Conservation (phyloP, 2,888 invertebrate genomes). For the Malthinus seriepunctatus region DNA sequence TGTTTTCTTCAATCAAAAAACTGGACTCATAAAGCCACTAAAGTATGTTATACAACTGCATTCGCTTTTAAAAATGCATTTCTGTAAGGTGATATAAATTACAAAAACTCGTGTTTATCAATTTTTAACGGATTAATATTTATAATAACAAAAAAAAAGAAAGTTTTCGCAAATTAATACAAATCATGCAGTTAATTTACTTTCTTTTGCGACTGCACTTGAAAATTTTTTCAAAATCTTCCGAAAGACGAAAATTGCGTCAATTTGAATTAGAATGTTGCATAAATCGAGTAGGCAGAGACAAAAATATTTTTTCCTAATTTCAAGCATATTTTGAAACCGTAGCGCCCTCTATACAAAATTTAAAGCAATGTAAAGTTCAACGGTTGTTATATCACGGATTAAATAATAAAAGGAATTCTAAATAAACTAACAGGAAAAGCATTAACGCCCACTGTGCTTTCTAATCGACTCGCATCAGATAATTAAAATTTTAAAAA, state of each 20-base stretch:
- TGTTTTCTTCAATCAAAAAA: conserved; percentile 40
- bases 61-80: conserved; percentile 25
- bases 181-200: too few species aligned
- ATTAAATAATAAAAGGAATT: background rate
- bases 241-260: too few species aligned
- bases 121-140: conserved; percentile 1
- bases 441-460: conserved; percentile 3
- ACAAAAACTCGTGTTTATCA: conserved; percentile 4
- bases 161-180: background rate
- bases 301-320: too few species aligned
- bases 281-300: too few species aligned
- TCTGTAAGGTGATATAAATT: conserved; percentile 7
- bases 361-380: background rate
- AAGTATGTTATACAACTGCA: conserved; percentile 39
- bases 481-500: too few species aligned
- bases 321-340: too few species aligned
- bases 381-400: background rate
- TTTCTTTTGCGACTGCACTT: too few species aligned
- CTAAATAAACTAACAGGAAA: conserved; percentile 3
- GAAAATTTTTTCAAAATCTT: too few species aligned
- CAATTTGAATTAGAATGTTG: too few species aligned
- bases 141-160: background rate
- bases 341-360: too few species aligned
- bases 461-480: background rate
- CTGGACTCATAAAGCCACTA: conserved; percentile 45